Evolutionary conservation across 1,140 invertebrate species (phyloP), one percentile per base, ranked within the genome.

Genomic region (Cydia splendana): DNA sequence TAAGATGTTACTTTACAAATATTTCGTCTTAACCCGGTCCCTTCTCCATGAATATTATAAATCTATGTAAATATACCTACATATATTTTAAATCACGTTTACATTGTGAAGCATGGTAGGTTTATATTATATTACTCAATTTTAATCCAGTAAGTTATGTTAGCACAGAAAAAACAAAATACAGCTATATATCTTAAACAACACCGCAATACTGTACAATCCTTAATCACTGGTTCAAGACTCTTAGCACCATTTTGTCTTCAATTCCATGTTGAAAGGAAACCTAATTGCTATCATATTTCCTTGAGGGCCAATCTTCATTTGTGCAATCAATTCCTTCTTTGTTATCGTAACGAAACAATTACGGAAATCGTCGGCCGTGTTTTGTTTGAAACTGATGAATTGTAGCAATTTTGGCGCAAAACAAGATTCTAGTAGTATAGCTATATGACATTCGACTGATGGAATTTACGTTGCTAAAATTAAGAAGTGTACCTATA

Each of bases 181-280:
- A n/a, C 15, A 57, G 7, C 53, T 18, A 62, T 38, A 69, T 20
- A 45, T 71, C 30, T 71, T 18, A n/a, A 69, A 20, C 18, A 71
- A 38, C 67, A 67, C 67, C 67, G 34, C 67, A 71, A 38, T 38
- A 71, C 67, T 12, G 51, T 34, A 34, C 74, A 75, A 75, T 57
- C 74, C 51, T 75, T 75, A 75, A 75, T 75, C 74, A 75, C 74
- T 28, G 34, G 74, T 62, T 75, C 74, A 75, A 24, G 74, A 65
- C 45, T 75, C 75, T 45, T 69, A 65, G 62, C 75, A 71, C 67
- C 67, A 71, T 71, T 71, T 71, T 71, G 20, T 28, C 34, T 18
- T 42, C 42, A 51, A 76, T 76, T 76, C 65, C 75, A 45, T 76
- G 65, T 76, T 69, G 67, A 67, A 76, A 69, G 75, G 75, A 65